These are phyloP conservation scores for Trachelus tabidus DNA, from an alignment of 2,888 invertebrate genomes.

Conservation along the genomic window DNA sequence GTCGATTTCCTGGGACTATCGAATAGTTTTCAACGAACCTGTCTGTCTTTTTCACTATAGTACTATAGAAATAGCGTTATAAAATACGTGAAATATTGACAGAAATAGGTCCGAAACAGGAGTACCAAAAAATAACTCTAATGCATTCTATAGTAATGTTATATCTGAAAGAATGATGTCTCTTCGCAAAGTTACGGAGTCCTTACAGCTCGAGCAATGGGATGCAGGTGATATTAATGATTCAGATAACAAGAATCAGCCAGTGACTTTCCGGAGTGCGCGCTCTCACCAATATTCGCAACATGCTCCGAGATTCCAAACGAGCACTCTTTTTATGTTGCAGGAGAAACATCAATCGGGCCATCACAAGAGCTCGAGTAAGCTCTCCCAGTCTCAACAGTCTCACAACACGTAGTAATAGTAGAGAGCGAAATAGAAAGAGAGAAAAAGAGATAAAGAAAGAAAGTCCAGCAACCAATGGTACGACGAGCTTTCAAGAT, in stretches of 20 bases:
- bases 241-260: neutral
- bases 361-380: conserved; percentile 59
- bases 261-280: neutral
- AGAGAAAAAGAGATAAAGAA: conserved; percentile 15
- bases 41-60: too few relatives aligned
- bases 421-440: neutral
- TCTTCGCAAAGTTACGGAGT: neutral
- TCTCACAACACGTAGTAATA: conserved; percentile 35
- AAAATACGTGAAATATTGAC: neutral
- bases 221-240: neutral
- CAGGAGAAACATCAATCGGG: conserved; percentile 60
- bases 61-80: neutral
- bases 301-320: neutral
- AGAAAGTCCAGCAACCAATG: neutral
- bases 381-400: conserved; percentile 49
- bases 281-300: neutral
- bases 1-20: neutral
- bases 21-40: neutral
- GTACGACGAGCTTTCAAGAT: neutral
- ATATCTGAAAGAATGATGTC: neutral
- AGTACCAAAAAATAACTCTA: neutral
- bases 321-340: conserved; percentile 40
- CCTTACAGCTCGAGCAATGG: neutral
- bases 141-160: neutral
- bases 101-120: neutral